Evolutionary conservation across 2,113 vertebrate genomes (phyloP), one percentile per base, ranked within the genome.

Genomic region (Promerops cafer): DNA sequence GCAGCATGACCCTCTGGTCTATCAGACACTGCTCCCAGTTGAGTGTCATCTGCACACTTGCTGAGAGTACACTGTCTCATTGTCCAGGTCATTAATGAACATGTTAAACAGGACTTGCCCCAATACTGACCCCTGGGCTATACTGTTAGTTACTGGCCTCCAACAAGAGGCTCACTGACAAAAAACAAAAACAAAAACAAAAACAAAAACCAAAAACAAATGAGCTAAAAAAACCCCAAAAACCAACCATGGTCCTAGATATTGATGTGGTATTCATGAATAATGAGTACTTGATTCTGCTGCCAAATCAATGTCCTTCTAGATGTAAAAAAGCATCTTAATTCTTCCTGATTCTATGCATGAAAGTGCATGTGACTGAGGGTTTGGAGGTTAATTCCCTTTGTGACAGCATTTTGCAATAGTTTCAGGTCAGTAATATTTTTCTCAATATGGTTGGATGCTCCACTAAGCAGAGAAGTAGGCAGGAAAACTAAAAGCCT

Each of bases 161-260:
- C 49, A 39, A n/a, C 6, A 52, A 39, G n/a, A 77, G 16, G 21
- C 21, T 81, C 16, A 56, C 27, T 57, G 27, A 20, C 10, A 11
- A 44, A 53, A 45, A n/a, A n/a, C n/a, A n/a, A 47, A 9, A 39
- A 2, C 2, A 44, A 33, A 26, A 15, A 16, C 30, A 57, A 30
- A 16, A 9, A 59, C 19, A 24, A 69, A 56, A 14, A 37, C 16
- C 15, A 40, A 18, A 7, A 49, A 20, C 17, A 50, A 50, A 19
- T 3, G 10, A 61, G 3, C 17, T 33, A 24, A 40, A 42, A 71
- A 40, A 13, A 2, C 1, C 3, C 9, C 11, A 1, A 23, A 83
- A 84, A 6, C 23, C 24, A 42, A 12, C 1, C 0, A 0, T 60
- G 17, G 15, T 64, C 30, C 53, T 47, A 56, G 24, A 13, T 31